Evolutionary conservation across 2,113 vertebrate species (phyloP).

Genomic region (Lanius collurio): DNA sequence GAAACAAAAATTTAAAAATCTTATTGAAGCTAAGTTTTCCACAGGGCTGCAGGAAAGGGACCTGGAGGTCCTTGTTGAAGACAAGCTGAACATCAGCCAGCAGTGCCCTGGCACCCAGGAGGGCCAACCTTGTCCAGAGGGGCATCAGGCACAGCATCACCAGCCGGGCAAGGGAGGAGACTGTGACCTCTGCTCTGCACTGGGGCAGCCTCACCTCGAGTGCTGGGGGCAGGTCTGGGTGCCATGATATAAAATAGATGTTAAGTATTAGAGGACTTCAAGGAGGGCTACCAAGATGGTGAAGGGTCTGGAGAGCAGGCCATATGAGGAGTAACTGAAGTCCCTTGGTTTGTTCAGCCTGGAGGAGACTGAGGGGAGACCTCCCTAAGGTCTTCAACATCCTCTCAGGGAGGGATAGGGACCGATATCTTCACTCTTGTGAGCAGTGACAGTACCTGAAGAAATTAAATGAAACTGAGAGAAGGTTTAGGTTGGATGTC

Average conservation of each 20-base stretch:
- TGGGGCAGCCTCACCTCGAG: fast-evolving
- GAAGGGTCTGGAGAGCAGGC: neutral
- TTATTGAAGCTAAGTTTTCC: neutral
- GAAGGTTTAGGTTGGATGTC: neutral
- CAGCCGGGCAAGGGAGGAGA: fast-evolving
- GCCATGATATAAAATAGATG: neutral
- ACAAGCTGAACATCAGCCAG: fast-evolving
- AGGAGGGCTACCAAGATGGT: neutral
- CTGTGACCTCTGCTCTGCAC: neutral
- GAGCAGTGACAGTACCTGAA: neutral
- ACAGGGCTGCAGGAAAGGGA: neutral
- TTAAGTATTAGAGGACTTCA: too few relatives aligned
- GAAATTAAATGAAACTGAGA: neutral
- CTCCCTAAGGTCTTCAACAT: neutral
- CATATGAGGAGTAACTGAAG: fast-evolving
- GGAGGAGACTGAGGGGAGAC: neutral
- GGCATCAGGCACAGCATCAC: fast-evolving
- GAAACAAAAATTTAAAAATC: neutral
- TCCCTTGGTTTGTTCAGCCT: neutral
- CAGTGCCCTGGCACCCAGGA: neutral
- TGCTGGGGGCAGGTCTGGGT: neutral
- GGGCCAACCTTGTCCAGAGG: fast-evolving
- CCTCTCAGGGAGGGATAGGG: neutral
- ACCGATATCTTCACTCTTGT: neutral
- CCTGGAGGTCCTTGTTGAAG: fast-evolving